Evolutionary conservation across 2,888 invertebrate genomes (phyloP).

Genomic region (Abrostola triplasia): DNA sequence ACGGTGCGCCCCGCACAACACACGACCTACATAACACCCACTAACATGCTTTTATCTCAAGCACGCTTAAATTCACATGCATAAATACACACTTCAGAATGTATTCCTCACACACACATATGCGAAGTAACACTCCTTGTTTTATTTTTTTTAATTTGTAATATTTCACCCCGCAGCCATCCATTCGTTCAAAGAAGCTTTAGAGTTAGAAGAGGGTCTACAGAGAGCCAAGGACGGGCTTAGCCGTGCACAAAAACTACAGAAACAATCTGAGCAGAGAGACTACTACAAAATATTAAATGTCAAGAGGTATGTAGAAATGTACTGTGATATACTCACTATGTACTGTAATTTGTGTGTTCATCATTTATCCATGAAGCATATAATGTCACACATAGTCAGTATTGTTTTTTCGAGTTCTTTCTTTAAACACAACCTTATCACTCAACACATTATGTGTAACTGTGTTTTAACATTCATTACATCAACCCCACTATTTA

Average conservation of each 20-base stretch:
- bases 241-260: conserved; percentile 95
- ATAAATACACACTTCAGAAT: background rate
- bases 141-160: background rate
- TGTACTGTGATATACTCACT: background rate
- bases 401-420: too few relatives aligned
- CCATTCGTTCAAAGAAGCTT: conserved; percentile 94
- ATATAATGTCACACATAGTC: background rate
- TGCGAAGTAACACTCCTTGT: too few relatives aligned
- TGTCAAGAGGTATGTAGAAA: conserved; percentile 91
- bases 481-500: too few relatives aligned
- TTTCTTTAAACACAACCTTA: too few relatives aligned
- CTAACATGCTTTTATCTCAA: too few relatives aligned
- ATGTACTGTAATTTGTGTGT: background rate
- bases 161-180: conserved; percentile 89
- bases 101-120: background rate
- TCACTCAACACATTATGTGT: too few relatives aligned
- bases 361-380: background rate
- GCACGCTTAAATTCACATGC: background rate
- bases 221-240: conserved; percentile 96
- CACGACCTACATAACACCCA: too few relatives aligned
- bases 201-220: conserved; percentile 93
- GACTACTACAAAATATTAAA: conserved; percentile 99
- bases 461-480: too few relatives aligned
- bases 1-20: too few relatives aligned
- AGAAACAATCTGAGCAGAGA: conserved; percentile 96